Evolutionary conservation across 2,797 vertebrate species (phyloP), one percentile per base, ranked within the genome.

Genomic region (Brachymystax lenok): DNA sequence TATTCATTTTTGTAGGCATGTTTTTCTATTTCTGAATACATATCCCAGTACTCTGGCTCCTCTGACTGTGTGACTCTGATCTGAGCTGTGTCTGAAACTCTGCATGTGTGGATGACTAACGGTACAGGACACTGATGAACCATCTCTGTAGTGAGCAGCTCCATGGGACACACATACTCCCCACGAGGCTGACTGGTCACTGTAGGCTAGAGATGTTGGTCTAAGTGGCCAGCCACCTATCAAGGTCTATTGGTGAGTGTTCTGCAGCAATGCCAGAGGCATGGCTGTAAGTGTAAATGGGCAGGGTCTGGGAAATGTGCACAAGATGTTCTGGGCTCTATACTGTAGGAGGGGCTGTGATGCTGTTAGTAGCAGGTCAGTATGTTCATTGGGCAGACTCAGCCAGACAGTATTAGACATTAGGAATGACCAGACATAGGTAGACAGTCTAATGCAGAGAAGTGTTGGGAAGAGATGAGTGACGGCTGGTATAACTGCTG

Each of bases 341-440:
- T 52, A 79, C 61, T 13, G 40, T 54, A 56, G 63, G 51, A 76
- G 73, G 83, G 78, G 69, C 21, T 4, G 69, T 59, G 54, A 59
- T n/a, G 35, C 19, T 35, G 14, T n/a, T 69, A 21, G 19, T 74
- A 71, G 81, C 76, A 75, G 69, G 71, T 84, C 74, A 61, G 77
- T 78, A 21, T 73, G 76, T 77, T 81, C 76, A 30, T 80, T 74
- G 77, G 79, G 80, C 75, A 19, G 78, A 74, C 73, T 73, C 80
- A 75, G 76, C 79, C 87, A 82, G 68, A 56, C 77, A 79, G 88
- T 88, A 85, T 87, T 87, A 80, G 77, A 86, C 40, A 40, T 79
- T 59, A 52, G 76, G 68, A 19, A 76, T 84, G 76, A 73, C 51
- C 67, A 80, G 50, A 21, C 75, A n/a, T n/a, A 35, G 46, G 74